These are phyloP conservation scores for Erynnis tages DNA, from an alignment of 2,888 invertebrate species.

Conservation along the genomic window DNA sequence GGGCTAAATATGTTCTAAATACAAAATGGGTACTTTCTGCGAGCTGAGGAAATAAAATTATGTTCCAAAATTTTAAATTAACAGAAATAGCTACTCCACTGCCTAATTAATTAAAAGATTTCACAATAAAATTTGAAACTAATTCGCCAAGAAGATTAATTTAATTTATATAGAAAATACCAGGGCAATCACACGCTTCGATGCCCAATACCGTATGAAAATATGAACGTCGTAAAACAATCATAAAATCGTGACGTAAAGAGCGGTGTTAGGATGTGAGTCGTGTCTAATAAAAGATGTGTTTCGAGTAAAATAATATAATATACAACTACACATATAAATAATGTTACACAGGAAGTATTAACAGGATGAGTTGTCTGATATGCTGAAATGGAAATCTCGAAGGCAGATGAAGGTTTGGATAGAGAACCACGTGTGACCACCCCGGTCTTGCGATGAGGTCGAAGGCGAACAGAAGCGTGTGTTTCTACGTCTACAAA, in stretches of 20 bases:
- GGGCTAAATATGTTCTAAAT: too few relatives aligned
- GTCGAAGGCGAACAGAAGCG: constrained; percentile 12
- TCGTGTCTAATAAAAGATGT: constrained; percentile 28
- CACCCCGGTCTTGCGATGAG: constrained; percentile 14
- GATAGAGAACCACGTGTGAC: constrained; percentile 14
- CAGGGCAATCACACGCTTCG: constrained; percentile 36
- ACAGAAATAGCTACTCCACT: too few relatives aligned
- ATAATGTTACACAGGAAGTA: constrained; percentile 5
- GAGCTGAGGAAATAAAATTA: too few relatives aligned
- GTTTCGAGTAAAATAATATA: constrained; percentile 27
- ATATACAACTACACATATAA: constrained; percentile 27
- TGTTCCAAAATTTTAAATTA: too few relatives aligned
- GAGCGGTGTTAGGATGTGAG: constrained; percentile 22
- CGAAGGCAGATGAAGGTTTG: constrained; percentile 7
- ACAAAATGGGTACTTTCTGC: too few relatives aligned
- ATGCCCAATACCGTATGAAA: constrained; percentile 30
- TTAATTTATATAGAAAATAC: constrained; percentile 2
- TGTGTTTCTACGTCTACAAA: constrained; percentile 20
- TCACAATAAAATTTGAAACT: too few relatives aligned
- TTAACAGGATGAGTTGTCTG: constrained; percentile 8
- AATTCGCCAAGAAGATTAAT: neutral
- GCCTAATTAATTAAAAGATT: too few relatives aligned
- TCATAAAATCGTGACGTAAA: constrained; percentile 24
- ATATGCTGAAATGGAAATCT: constrained; percentile 17
- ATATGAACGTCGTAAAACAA: constrained; percentile 22